Base-by-base conservation (phyloP, 2,888 invertebrate genomes). In the Brassicogethes aeneus region DNA sequence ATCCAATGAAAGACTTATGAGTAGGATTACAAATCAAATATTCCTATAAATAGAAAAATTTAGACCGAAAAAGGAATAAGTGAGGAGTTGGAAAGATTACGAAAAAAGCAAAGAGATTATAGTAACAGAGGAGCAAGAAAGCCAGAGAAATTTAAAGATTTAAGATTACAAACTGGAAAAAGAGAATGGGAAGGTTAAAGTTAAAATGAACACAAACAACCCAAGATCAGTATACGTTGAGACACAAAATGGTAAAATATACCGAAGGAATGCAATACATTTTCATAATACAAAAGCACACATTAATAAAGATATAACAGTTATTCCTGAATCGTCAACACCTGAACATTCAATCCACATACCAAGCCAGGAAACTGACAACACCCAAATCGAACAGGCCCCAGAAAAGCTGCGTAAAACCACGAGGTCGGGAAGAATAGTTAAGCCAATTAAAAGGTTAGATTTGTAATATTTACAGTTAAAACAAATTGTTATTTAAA, bases 31-130 rank as follows among this genome's bases (percentile, higher is more conserved):
- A 15, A 39, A 15, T 37, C 3, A 3, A 12, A 12, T 10, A 13
- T n/a, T 39, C 36, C 39, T 36, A 10, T 8, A 14, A 15, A 16
- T 37, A 8, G 15, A 39, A 39, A 13, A 12, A 15, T 15, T 39
- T 10, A 35, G 23, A 36, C 39, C 39, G 5, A 39, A 32, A 37
- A 33, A 33, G 12, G 12, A 5, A 13, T 33, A 10, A 12, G 5
- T 5, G 7, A 5, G 5, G 33, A 33, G 12, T 5, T 33, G 5
- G n/a, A 33, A 33, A 33, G 5, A 10, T 33, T 33, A 33, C 7
- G 33, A 33, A 3, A 8, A 12, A 33, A 33, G 12, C 33, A 33
- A 12, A 33, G 12, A 12, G 33, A 33, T 13, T 5, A 13, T 10
- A 33, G 12, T 33, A 33, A 5, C 7, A 33, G 33, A 12, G n/a